These are phyloP conservation scores for Apomyelois bistriatella DNA, from an alignment of 2,888 invertebrate species.

Conservation along the genomic window DNA sequence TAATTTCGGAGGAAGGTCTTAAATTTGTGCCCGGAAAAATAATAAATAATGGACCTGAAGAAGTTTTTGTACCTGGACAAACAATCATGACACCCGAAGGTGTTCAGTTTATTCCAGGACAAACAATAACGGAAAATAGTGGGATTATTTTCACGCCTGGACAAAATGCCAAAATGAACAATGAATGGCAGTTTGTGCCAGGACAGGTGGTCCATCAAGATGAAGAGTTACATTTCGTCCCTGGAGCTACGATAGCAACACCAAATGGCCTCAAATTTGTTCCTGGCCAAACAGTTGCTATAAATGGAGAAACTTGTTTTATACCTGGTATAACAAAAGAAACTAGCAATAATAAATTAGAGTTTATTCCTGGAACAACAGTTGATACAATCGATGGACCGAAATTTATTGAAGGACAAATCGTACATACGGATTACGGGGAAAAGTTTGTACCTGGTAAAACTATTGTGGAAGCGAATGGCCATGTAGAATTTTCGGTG, in stretches of 20 bases:
- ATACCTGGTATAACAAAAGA: slow-evolving; percentile 80
- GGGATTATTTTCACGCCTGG: slow-evolving; percentile 82
- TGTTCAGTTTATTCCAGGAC: slow-evolving; percentile 83
- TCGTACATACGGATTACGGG: slow-evolving; percentile 79
- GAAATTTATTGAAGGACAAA: slow-evolving; percentile 84
- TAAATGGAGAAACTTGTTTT: slow-evolving; percentile 77
- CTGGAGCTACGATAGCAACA: slow-evolving; percentile 82
- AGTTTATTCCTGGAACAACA: slow-evolving; percentile 82
- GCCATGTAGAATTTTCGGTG: slow-evolving; percentile 78
- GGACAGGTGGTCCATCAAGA: slow-evolving; percentile 82
- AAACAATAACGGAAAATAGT: slow-evolving; percentile 74
- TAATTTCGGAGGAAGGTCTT: slow-evolving; percentile 80
- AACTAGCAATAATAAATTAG: slow-evolving; percentile 54
- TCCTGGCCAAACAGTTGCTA: slow-evolving; percentile 81
- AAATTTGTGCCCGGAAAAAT: slow-evolving; percentile 82
- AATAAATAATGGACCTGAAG: slow-evolving; percentile 65
- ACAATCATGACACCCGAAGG: slow-evolving; percentile 80
- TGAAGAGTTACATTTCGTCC: slow-evolving; percentile 78
- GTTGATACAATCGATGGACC: slow-evolving; percentile 82
- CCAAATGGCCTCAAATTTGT: slow-evolving; percentile 82
- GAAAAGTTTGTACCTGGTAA: slow-evolving; percentile 83
- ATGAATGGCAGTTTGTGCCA: slow-evolving; percentile 83
- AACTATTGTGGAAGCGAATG: slow-evolving; percentile 69
- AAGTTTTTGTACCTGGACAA: slow-evolving; percentile 82
- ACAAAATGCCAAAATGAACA: slow-evolving; percentile 76